Conservation (phyloP, 2,113 vertebrate species). For the Strix aluco region DNA sequence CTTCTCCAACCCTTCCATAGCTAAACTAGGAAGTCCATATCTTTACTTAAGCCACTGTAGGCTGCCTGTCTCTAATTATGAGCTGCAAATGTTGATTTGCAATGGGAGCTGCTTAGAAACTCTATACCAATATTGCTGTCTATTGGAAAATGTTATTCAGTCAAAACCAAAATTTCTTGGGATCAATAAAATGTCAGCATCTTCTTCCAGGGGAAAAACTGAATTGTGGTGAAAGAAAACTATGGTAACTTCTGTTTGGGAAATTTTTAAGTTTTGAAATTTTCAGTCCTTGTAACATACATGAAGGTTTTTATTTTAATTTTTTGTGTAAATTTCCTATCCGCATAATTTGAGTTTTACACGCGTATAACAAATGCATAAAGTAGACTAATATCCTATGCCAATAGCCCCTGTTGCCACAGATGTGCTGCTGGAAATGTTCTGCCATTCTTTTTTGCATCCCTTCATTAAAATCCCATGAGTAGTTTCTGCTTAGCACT, state of each 20-base stretch:
- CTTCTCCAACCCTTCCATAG: background rate
- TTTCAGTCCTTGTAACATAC: background rate
- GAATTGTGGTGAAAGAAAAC: background rate
- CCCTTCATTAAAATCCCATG: slow-evolving; percentile 29
- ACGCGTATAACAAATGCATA: background rate
- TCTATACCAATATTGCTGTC: background rate
- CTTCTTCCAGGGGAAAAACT: background rate
- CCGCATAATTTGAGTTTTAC: background rate
- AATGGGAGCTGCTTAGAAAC: background rate
- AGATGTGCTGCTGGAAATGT: slow-evolving; percentile 26
- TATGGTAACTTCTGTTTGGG: background rate
- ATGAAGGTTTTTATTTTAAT: background rate
- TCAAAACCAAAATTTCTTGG: background rate
- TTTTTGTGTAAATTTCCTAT: background rate
- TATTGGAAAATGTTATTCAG: background rate
- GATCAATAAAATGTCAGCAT: background rate
- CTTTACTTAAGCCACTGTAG: background rate
- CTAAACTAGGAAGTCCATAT: background rate
- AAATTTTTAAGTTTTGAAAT: background rate
- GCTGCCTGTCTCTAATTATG: background rate
- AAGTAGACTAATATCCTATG: background rate
- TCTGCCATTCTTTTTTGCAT: slow-evolving; percentile 19
- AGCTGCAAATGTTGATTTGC: background rate
- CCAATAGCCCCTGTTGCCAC: background rate
- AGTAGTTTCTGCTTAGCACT: background rate